phyloP scores from a whole-genome alignment of 2,888 invertebrate genomes.

The Acanthoscelides obtectus region DNA sequence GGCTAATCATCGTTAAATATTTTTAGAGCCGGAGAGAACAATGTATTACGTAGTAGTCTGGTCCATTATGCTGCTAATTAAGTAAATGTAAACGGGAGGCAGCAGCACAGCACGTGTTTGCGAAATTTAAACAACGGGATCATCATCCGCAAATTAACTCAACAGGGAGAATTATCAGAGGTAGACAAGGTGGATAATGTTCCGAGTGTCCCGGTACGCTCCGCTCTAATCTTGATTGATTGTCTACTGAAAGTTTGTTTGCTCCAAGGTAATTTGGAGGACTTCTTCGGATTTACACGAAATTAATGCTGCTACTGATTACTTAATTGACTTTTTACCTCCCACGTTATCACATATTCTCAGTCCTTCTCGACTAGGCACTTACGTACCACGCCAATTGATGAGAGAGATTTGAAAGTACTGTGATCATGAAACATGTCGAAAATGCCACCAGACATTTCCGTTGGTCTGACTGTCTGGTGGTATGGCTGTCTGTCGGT shows the following conservation, averaged over 20 bases:
- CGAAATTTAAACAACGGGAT: slow-evolving; percentile 22
- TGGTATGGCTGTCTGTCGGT: too few relatives aligned
- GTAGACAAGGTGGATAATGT: slow-evolving; percentile 38
- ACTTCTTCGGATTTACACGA: neutral
- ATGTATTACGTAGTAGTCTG: neutral
- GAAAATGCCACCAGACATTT: too few relatives aligned
- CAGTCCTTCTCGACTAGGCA: too few relatives aligned
- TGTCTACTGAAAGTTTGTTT: slow-evolving; percentile 25
- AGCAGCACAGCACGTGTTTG: slow-evolving; percentile 20
- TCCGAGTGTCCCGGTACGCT: slow-evolving; percentile 2
- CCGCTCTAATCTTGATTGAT: slow-evolving; percentile 29
- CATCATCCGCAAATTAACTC: slow-evolving; percentile 28
- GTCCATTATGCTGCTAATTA: neutral
- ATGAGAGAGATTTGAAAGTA: too few relatives aligned
- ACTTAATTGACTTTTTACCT: neutral
- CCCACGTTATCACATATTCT: too few relatives aligned
- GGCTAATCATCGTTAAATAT: neutral
- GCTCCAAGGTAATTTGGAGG: neutral
- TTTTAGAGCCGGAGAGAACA: neutral
- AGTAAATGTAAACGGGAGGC: neutral
- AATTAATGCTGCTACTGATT: neutral
- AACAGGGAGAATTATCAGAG: slow-evolving; percentile 29
- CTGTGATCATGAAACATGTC: too few relatives aligned
- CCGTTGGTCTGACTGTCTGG: too few relatives aligned
- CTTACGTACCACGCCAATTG: too few relatives aligned